Conservation (phyloP, 2,113 vertebrate genomes). For the Hydrochoerus hydrochaeris region DNA sequence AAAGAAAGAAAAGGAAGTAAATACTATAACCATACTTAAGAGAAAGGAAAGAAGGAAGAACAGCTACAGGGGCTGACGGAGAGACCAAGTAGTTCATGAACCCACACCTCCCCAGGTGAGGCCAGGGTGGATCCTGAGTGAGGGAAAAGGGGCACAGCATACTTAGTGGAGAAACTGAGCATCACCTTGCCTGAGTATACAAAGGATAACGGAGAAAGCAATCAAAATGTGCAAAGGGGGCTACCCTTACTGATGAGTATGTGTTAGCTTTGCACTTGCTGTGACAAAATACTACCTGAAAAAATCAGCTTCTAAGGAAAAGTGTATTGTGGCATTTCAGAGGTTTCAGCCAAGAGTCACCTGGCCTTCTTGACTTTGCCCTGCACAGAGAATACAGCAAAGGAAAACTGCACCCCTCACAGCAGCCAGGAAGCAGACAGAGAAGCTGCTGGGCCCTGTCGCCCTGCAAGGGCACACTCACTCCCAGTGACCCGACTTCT, state of each 20-base stretch:
- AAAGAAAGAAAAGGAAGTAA: no score
- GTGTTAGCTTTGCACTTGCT: not conserved
- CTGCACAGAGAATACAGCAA: not conserved
- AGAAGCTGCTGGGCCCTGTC: not conserved
- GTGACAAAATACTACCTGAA: not conserved
- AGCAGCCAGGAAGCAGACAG: not conserved
- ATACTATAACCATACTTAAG: not conserved
- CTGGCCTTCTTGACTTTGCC: not conserved
- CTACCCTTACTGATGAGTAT: not conserved
- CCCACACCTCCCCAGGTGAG: not conserved
- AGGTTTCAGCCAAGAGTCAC: not conserved
- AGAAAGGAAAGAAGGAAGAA: not conserved
- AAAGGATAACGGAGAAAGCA: conserved; percentile 12
- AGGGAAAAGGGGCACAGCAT: not conserved
- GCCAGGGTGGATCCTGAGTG: not conserved
- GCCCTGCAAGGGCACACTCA: not conserved
- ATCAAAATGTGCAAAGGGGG: not conserved
- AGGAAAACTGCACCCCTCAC: not conserved
- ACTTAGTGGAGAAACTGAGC: not conserved
- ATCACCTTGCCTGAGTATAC: not conserved
- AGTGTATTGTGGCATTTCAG: not conserved
- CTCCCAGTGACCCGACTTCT: not conserved
- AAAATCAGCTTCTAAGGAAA: not conserved
- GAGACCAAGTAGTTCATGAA: not conserved
- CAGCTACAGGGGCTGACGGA: not conserved